Evolutionary conservation across 2,797 vertebrate genomes (phyloP), one percentile per base, ranked within the genome.

Genomic region (Hyperoplus lanceolatus): DNA sequence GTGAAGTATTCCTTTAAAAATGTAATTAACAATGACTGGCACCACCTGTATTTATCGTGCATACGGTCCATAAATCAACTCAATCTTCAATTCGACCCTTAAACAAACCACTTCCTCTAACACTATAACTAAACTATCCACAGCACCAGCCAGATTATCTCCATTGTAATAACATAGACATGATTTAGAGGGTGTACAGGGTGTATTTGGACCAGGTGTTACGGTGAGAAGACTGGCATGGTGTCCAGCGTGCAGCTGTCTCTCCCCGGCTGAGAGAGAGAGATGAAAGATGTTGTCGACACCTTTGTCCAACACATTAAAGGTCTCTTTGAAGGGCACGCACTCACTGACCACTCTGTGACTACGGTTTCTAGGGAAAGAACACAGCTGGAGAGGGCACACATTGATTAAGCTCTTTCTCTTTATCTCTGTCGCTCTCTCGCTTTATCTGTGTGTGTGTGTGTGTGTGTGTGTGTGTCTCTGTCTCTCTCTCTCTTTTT

Each of bases 271-370:
- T 73, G 81, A 78, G 16, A 43, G 73, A 69, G 53, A 46, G 61
- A 71, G 80, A 92, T 91, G 84, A 93, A 93, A 91, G 87, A 76
- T 74, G 6, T 72, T 79, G 77, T 85, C 75, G 5, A 86, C 89
- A 90, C 82, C 84, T 93, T 88, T 91, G 84, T 89, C 84, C 73
- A 36, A 29, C 80, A 88, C 86, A 92, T 93, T 90, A 92, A 91
- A 92, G 85, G 85, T 86, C 85, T 66, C 87, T 94, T 91, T 92
- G 91, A 94, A 92, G 90, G 88, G 69, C 80, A 51, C 43, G 21
- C 64, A 39, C 81, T 79, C 75, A 59, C 61, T 55, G 70, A 58
- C 82, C 73, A 49, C 81, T 74, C 70, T 49, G 63, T 70, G 77
- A 43, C 58, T n/a, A 11, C 42, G 70, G 67, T 67, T 77, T 84